Evolutionary conservation across 2,113 vertebrate species (phyloP).

Genomic region (Lontra canadensis): DNA sequence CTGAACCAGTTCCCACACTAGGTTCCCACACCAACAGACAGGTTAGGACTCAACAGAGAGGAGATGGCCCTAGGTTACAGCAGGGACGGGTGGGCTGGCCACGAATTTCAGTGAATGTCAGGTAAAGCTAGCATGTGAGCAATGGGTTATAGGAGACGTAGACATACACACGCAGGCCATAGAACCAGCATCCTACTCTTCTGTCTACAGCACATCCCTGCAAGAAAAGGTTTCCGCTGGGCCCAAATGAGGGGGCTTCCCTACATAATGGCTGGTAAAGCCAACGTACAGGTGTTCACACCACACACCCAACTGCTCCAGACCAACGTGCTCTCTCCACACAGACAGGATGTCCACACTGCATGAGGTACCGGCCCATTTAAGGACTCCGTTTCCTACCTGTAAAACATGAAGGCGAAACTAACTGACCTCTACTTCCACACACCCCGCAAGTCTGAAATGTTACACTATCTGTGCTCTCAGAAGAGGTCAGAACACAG

Average conservation of each 20-base stretch:
- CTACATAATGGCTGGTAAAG: background rate
- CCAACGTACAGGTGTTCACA: too few relatives aligned
- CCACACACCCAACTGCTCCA: accelerated
- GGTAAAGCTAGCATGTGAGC: background rate
- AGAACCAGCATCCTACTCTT: background rate
- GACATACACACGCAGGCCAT: background rate
- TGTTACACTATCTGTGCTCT: background rate
- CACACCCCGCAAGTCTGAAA: background rate
- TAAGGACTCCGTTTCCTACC: background rate
- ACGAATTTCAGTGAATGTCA: background rate
- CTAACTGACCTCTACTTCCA: background rate
- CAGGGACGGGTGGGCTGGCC: background rate
- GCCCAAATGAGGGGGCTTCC: background rate
- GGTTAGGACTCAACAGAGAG: background rate
- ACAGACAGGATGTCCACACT: background rate
- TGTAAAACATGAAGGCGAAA: background rate
- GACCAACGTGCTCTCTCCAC: background rate
- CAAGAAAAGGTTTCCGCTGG: background rate
- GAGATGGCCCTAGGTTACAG: background rate
- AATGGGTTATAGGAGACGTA: background rate
- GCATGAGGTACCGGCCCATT: background rate
- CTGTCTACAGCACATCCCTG: background rate
- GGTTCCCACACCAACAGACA: background rate
- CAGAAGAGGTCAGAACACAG: background rate
- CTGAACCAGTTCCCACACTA: background rate